Evolutionary conservation across 2,797 vertebrate genomes (phyloP), one percentile per base, ranked within the genome.

Genomic region (Sparidentex hasta): DNA sequence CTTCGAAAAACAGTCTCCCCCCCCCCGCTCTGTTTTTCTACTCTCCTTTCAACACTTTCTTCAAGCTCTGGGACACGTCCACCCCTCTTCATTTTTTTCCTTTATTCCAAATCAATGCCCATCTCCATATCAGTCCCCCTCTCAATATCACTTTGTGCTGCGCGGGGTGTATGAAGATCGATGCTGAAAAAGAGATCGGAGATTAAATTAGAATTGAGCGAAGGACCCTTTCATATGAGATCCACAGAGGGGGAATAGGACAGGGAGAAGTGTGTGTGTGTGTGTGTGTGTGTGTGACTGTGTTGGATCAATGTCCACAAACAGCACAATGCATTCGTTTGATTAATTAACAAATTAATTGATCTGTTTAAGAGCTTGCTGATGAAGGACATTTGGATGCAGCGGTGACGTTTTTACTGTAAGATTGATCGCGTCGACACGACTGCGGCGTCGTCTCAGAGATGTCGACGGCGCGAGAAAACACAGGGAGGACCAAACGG

Each of bases 141-240:
- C 74, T 90, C 85, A 77, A 86, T 87, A 88, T 90, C 84, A 82
- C 82, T 87, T 82, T 76, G 82, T 33, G 63, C 56, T 29, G 0
- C 74, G 14, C 59, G 48, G 74, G 71, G 72, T 78, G 72, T 86
- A 78, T 82, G 81, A 85, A 71, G 81, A 94, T 94, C 91, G 68
- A 94, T 94, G 74, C 71, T 27, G 83, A 80, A 80, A 91, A 86
- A 82, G 81, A 89, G 83, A 87, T 85, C 56, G 68, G 71, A 89
- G 87, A 92, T 91, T 78, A 85, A 92, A 94, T 91, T 93, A 92
- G 71, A 89, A 92, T 87, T 89, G 91, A 93, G 76, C 59, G 57
- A 65, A 78, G 54, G 78, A 82, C 68, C 67, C 85, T 87, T 84
- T 82, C 61, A 80, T 74, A 83, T 0, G 29, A 65, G 51, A 59